A percentile compares a stretch with the other conserved stretches of the same genome.
Evolutionary conservation across 2,888 invertebrate genomes (phyloP).

Genomic region (Melikaiella ostensackeni): DNA sequence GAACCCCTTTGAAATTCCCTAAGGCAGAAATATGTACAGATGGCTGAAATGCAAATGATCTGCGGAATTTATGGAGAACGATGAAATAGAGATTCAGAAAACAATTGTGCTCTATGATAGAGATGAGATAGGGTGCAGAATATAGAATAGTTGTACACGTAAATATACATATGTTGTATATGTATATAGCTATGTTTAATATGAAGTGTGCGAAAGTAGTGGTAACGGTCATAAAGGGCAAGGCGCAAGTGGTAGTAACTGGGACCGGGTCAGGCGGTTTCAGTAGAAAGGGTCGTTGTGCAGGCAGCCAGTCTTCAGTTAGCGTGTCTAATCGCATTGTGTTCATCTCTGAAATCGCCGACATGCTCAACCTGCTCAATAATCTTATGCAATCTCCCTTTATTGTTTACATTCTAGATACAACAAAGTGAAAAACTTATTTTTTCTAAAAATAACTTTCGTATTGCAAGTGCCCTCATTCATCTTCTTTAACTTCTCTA

Average conservation of each 20-base stretch:
- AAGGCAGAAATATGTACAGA: neutral
- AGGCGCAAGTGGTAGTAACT: conserved; percentile 12
- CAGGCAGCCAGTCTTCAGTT: conserved; percentile 42
- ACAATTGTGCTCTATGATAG: neutral
- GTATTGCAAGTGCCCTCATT: no score
- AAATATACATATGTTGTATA: no score
- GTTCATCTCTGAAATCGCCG: conserved; percentile 33
- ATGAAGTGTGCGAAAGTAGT: conserved; percentile 1
- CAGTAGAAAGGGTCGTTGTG: conserved; percentile 49
- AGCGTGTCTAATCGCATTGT: conserved; percentile 26
- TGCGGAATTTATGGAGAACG: neutral
- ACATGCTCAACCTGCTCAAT: neutral
- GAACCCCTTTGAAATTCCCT: neutral
- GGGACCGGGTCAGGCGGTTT: conserved; percentile 24
- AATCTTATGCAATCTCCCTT: neutral
- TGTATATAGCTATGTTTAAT: neutral
- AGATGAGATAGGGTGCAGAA: neutral
- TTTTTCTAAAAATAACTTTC: neutral
- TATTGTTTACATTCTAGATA: neutral
- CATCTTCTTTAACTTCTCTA: no score
- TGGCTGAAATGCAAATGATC: neutral
- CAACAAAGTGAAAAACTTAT: neutral
- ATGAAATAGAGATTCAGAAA: neutral
- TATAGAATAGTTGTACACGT: neutral
- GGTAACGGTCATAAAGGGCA: neutral